Evolutionary conservation across 2,113 vertebrate genomes (phyloP).

Genomic region (Mystacornis crossleyi): DNA sequence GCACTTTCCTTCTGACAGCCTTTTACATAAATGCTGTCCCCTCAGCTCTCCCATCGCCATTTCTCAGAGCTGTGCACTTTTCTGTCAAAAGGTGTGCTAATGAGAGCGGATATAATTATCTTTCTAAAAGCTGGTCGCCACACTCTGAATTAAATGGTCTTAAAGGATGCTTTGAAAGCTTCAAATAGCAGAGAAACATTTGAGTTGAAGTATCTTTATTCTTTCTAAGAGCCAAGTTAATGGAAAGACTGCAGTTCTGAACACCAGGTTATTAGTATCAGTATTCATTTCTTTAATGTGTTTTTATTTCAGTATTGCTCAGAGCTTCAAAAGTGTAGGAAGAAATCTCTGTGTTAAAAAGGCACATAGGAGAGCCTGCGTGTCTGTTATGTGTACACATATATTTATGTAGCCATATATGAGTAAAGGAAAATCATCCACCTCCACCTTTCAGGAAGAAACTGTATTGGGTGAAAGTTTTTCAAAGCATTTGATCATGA

Average conservation of each 20-base stretch:
- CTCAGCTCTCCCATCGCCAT: background rate
- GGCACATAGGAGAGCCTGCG: background rate
- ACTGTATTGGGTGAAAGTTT: background rate
- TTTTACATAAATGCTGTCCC: background rate
- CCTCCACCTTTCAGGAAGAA: background rate
- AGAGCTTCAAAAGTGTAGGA: background rate
- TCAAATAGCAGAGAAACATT: background rate
- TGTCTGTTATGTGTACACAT: background rate
- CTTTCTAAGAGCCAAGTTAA: background rate
- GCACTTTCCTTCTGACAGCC: background rate
- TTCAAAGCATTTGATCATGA: background rate
- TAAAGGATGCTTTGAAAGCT: background rate
- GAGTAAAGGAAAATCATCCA: background rate
- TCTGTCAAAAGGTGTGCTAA: constrained; percentile 34
- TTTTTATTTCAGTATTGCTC: background rate
- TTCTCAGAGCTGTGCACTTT: background rate
- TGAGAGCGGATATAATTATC: background rate
- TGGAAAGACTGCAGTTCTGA: background rate
- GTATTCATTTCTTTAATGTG: background rate
- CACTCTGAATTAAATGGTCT: background rate
- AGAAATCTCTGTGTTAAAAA: background rate
- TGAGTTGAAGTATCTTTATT: background rate
- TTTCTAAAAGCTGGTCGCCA: background rate
- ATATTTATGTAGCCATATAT: background rate
- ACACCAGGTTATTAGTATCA: background rate